Conservation (phyloP, 2,888 invertebrate genomes). For the Slavum lentiscoides region DNA sequence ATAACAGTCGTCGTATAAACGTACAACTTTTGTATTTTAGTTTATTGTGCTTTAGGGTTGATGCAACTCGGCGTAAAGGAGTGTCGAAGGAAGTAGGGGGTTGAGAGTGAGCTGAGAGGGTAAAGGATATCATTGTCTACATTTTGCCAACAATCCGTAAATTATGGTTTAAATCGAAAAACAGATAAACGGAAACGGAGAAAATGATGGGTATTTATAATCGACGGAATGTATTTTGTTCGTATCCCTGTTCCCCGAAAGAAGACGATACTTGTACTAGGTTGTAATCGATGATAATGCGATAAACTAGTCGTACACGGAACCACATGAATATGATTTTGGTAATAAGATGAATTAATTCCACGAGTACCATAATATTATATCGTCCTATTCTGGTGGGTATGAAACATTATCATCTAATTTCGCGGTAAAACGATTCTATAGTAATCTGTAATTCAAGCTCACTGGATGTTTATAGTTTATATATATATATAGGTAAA, state of each 20-base stretch:
- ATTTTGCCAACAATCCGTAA: constrained; percentile 49
- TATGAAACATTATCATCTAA: constrained; percentile 27
- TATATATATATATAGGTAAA: too few species aligned
- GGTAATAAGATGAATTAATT: neutral
- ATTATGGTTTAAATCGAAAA: constrained; percentile 45
- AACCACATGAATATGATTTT: too few species aligned
- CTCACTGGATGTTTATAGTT: constrained; percentile 6
- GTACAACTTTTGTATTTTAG: constrained; percentile 41
- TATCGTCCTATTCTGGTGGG: neutral
- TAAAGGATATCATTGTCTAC: constrained; percentile 45
- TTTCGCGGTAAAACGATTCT: constrained; percentile 39
- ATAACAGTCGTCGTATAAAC: constrained; percentile 19
- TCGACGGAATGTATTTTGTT: constrained; percentile 6
- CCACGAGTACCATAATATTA: neutral
- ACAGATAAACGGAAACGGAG: constrained; percentile 30
- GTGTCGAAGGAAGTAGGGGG: neutral
- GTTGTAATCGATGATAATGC: too few species aligned
- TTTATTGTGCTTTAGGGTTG: constrained; percentile 34
- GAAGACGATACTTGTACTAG: too few species aligned
- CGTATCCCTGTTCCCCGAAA: neutral
- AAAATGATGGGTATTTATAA: constrained; percentile 11
- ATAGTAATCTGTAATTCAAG: constrained; percentile 33
- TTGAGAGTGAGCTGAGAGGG: neutral
- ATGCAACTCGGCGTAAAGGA: constrained; percentile 28
- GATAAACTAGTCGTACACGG: too few species aligned